Evolutionary conservation across 2,888 invertebrate genomes (phyloP).

Genomic region (Thera obeliscata): DNA sequence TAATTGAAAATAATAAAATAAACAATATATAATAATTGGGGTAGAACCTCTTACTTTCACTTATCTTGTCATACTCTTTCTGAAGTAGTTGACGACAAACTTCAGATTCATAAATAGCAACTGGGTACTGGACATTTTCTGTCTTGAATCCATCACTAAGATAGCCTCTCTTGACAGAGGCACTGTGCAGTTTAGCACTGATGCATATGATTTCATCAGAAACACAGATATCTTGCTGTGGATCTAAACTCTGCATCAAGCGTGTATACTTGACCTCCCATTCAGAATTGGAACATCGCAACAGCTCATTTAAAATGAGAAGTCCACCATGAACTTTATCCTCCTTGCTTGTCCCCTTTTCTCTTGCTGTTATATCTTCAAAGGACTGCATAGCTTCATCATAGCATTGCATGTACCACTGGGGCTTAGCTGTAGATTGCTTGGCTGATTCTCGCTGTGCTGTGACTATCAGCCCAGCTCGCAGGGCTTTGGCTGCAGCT

Average conservation of each 20-base stretch:
- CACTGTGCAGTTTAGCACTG: conserved; percentile 85
- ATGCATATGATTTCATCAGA: conserved; percentile 84
- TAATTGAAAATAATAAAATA: background rate
- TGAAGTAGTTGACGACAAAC: conserved; percentile 92
- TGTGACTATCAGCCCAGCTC: conserved; percentile 97
- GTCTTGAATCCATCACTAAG: conserved; percentile 79
- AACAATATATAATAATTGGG: background rate
- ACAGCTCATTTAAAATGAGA: conserved; percentile 95
- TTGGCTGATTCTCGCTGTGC: conserved; percentile 98
- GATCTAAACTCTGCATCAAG: conserved; percentile 86
- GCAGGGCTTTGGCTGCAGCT: conserved; percentile 96
- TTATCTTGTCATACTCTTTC: conserved; percentile 93
- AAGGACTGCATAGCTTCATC: conserved; percentile 94
- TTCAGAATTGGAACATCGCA: conserved; percentile 94
- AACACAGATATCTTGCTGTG: conserved; percentile 74
- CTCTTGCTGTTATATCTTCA: conserved; percentile 86
- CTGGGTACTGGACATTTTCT: conserved; percentile 80
- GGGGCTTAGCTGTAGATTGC: conserved; percentile 93
- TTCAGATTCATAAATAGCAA: conserved; percentile 92
- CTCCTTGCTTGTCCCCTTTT: conserved; percentile 92
- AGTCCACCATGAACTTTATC: conserved; percentile 97
- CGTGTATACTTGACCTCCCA: conserved; percentile 93
- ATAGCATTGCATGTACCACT: conserved; percentile 97
- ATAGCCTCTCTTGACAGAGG: conserved; percentile 82
- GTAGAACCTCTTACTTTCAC: conserved; percentile 75